These are phyloP conservation scores for Lepus americanus DNA, from an alignment of 2,113 vertebrate species.

Conservation along the genomic window DNA sequence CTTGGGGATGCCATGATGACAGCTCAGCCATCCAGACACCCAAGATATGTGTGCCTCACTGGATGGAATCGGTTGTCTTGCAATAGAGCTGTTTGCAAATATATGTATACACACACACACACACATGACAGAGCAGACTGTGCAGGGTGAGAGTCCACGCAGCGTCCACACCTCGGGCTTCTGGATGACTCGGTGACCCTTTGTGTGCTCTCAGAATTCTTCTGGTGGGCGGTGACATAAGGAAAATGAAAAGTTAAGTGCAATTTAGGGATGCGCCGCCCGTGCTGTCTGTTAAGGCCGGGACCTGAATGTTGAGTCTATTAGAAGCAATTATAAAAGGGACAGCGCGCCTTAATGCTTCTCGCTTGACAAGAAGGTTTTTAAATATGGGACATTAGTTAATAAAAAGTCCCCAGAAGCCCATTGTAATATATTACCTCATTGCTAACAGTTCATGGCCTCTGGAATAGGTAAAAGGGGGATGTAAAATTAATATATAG, in stretches of 20 bases:
- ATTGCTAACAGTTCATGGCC: conserved; percentile 76
- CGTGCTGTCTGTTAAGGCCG: conserved; percentile 68
- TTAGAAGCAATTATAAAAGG: conserved; percentile 83
- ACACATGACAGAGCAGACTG: not conserved
- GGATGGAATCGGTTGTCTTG: not conserved
- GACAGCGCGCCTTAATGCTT: conserved; percentile 78
- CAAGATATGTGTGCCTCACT: not conserved
- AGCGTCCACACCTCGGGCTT: too few species aligned
- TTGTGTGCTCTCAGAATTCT: conserved; percentile 18
- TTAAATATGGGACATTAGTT: conserved; percentile 84
- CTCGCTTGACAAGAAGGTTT: conserved; percentile 83
- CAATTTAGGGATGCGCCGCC: conserved; percentile 59
- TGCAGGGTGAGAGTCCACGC: not conserved
- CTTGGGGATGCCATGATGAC: not conserved
- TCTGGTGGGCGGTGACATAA: conserved; percentile 57
- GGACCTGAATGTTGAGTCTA: conserved; percentile 76
- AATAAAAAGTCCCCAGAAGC: conserved; percentile 85
- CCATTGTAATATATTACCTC: conserved; percentile 81
- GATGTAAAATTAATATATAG: conserved; percentile 85
- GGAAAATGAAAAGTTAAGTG: conserved; percentile 79
- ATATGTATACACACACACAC: not conserved
- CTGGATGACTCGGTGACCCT: not conserved
- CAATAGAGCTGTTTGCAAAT: not conserved
- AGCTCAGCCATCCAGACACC: not conserved
- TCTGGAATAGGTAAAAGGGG: conserved; percentile 78